Conservation (phyloP, 2,113 vertebrate genomes). For the Turdus rufiventris region DNA sequence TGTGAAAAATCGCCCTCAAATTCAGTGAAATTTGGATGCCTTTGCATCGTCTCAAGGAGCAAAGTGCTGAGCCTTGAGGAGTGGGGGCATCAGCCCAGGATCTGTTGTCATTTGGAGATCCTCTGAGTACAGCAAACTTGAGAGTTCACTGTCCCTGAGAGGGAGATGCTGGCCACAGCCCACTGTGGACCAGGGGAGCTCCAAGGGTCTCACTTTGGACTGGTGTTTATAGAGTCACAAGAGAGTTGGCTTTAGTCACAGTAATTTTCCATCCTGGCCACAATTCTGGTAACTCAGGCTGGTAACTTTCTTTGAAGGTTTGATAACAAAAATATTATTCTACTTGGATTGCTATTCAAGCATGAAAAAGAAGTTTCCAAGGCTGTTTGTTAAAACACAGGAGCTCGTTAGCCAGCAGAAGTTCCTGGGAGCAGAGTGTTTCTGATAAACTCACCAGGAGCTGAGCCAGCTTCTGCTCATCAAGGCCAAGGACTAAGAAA, state of each 20-base stretch:
- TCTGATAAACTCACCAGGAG: neutral
- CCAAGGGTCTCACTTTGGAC: neutral
- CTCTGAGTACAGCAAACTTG: neutral
- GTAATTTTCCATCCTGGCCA: neutral
- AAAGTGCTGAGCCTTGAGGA: neutral
- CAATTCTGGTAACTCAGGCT: neutral
- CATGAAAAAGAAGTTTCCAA: neutral
- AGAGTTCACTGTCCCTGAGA: rapidly evolving
- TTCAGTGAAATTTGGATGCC: neutral
- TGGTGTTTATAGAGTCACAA: neutral
- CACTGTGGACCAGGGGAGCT: neutral
- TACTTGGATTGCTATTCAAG: neutral
- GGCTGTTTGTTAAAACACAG: neutral
- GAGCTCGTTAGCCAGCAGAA: neutral
- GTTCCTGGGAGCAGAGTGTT: neutral
- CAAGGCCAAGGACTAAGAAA: neutral
- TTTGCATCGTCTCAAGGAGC: neutral
- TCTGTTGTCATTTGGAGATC: rapidly evolving
- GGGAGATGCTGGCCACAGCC: neutral
- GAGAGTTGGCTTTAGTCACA: neutral
- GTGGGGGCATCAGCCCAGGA: neutral
- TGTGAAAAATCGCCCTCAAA: neutral
- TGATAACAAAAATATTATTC: neutral
- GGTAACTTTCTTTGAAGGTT: neutral
- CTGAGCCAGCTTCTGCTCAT: neutral